phyloP scores from a whole-genome alignment of 1,140 invertebrate species.

The Heliconius melpomene region DNA sequence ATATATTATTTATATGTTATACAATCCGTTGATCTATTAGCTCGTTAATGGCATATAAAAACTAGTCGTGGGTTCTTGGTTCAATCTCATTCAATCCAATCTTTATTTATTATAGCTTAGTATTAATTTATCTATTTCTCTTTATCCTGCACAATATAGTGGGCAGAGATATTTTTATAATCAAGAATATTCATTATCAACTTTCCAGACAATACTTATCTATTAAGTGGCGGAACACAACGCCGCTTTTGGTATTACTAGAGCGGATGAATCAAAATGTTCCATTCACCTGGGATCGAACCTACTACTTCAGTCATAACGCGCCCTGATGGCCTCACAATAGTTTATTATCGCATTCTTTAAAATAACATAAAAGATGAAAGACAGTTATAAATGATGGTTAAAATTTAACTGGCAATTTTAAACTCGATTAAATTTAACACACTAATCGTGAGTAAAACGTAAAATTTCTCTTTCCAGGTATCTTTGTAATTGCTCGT shows the following conservation, averaged over 20 bases:
- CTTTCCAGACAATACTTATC: too few relatives aligned
- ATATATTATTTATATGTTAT: not conserved
- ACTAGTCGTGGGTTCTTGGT: not conserved
- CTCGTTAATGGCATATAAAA: not conserved
- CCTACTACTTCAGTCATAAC: too few relatives aligned
- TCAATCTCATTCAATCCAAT: not conserved
- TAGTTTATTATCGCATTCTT: not conserved
- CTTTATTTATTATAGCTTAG: not conserved
- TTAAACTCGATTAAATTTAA: slow-evolving; percentile 2
- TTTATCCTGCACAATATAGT: not conserved
- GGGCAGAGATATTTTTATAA: too few relatives aligned
- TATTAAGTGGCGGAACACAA: too few relatives aligned
- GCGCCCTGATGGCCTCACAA: too few relatives aligned
- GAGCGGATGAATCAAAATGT: too few relatives aligned
- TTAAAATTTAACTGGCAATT: slow-evolving; percentile 3
- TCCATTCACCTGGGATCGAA: too few relatives aligned
- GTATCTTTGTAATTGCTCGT: slow-evolving; percentile 8
- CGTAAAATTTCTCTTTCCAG: slow-evolving; percentile 5
- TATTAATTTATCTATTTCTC: not conserved
- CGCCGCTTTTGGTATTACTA: too few relatives aligned
- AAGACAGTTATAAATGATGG: not conserved
- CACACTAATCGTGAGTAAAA: not conserved
- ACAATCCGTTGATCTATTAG: not conserved
- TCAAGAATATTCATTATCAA: too few relatives aligned
- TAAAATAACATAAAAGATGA: not conserved